Evolutionary conservation across 1,140 invertebrate species (phyloP).

Genomic region (Venustaconcha ellipsiformis): DNA sequence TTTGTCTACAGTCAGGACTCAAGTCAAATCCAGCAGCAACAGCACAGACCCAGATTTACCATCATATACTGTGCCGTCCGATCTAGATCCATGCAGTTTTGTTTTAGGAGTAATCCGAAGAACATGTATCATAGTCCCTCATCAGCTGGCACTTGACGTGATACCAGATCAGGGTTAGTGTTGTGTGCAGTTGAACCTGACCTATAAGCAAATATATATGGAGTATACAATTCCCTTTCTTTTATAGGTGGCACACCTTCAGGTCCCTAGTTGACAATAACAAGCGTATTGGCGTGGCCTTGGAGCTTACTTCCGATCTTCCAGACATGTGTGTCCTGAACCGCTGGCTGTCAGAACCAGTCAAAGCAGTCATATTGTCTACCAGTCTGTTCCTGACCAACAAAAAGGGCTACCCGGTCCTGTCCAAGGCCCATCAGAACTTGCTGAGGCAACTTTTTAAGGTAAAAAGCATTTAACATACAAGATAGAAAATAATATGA

Average conservation of each 20-base stretch:
- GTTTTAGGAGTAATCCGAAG: no score
- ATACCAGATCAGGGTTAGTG: no score
- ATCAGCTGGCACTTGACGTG: no score
- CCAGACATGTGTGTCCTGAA: slow-evolving; percentile 78
- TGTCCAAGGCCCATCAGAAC: slow-evolving; percentile 86
- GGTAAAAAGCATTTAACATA: slow-evolving; percentile 33
- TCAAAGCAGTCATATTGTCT: slow-evolving; percentile 86
- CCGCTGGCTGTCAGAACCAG: slow-evolving; percentile 93
- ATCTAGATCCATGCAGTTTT: no score
- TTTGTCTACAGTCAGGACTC: no score
- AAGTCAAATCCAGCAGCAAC: no score
- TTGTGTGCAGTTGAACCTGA: no score
- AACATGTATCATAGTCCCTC: no score
- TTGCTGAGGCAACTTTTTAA: slow-evolving; percentile 74
- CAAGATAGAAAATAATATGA: neutral
- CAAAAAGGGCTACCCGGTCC: slow-evolving; percentile 87
- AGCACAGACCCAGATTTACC: no score
- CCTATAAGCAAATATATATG: neutral
- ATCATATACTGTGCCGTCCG: no score
- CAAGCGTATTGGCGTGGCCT: slow-evolving; percentile 79
- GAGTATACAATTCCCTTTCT: neutral
- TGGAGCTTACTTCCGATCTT: slow-evolving; percentile 78
- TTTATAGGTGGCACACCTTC: slow-evolving; percentile 85
- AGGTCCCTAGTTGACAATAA: slow-evolving; percentile 82
- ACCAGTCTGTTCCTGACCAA: slow-evolving; percentile 81